A percentile compares a stretch with the other conserved stretches of the same genome.
phyloP scores from a whole-genome alignment of 2,888 invertebrate species.

The Drosophila ochracea region DNA sequence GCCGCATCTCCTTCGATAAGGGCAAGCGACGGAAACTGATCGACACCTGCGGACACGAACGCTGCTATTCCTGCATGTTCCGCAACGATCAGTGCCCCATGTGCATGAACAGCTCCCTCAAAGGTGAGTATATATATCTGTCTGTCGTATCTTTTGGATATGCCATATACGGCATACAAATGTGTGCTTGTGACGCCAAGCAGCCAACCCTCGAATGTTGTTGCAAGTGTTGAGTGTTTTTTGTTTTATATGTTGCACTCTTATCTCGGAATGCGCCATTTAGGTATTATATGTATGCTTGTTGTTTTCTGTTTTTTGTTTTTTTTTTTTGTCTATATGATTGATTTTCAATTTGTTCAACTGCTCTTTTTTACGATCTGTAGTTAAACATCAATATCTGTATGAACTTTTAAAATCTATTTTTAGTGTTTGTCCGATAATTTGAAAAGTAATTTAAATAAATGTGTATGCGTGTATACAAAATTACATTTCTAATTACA shows the following conservation, averaged over 20 bases:
- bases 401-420: background rate
- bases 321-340: conserved; percentile 15
- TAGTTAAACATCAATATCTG: background rate
- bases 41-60: conserved; percentile 97
- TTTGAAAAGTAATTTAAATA: background rate
- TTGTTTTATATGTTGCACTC: conserved; percentile 27
- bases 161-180: conserved; percentile 58
- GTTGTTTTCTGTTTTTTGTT: too few relatives aligned
- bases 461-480: background rate
- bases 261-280: conserved; percentile 57
- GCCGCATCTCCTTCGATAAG: conserved; percentile 97
- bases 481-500: conserved; percentile 1
- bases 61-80: conserved; percentile 98
- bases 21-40: conserved; percentile 97
- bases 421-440: background rate
- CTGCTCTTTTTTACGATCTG: background rate
- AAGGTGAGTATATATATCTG: conserved; percentile 73
- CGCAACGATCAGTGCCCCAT: conserved; percentile 96
- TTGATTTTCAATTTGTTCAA: conserved; percentile 43
- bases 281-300: conserved; percentile 25
- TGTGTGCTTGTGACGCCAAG: conserved; percentile 43
- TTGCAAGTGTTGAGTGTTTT: conserved; percentile 53
- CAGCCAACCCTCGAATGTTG: conserved; percentile 37
- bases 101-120: conserved; percentile 87
- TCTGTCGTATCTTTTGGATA: conserved; percentile 56